Evolutionary conservation across 2,888 invertebrate species (phyloP).

Genomic region (Frankliniella fusca): DNA sequence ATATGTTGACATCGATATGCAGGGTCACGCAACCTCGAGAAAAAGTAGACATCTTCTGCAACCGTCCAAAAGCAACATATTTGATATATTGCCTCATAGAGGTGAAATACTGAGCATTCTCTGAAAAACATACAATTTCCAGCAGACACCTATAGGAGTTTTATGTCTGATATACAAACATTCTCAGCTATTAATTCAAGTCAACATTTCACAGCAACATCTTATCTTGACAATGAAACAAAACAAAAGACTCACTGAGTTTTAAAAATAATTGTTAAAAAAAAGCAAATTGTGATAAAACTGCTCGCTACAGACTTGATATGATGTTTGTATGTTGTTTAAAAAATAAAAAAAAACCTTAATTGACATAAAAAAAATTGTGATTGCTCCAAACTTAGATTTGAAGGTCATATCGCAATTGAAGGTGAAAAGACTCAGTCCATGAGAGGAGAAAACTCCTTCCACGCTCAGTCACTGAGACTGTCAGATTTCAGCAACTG

Average conservation of each 20-base stretch:
- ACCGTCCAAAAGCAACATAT: background rate
- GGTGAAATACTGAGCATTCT: background rate
- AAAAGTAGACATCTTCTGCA: background rate
- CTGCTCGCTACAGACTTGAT: background rate
- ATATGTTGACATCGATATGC: constrained; percentile 6
- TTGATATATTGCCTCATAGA: background rate
- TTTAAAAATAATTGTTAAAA: background rate
- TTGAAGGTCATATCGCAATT: background rate
- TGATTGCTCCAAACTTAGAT: background rate
- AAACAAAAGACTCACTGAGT: background rate
- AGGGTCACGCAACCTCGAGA: background rate
- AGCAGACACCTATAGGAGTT: background rate
- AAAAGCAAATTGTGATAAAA: background rate
- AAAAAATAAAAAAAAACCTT: background rate
- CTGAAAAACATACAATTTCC: background rate
- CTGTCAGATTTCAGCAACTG: background rate
- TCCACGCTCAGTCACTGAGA: background rate
- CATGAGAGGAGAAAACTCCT: background rate
- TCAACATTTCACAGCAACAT: background rate
- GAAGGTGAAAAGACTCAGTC: background rate
- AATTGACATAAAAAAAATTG: constrained; percentile 2
- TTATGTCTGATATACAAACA: background rate
- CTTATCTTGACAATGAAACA: background rate
- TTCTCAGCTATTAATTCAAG: background rate
- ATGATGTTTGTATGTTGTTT: background rate